A percentile compares a stretch with the other conserved stretches of the same genome.
These are phyloP conservation scores for Eclectus roratus DNA, from an alignment of 2,113 vertebrate species.

Conservation along the genomic window DNA sequence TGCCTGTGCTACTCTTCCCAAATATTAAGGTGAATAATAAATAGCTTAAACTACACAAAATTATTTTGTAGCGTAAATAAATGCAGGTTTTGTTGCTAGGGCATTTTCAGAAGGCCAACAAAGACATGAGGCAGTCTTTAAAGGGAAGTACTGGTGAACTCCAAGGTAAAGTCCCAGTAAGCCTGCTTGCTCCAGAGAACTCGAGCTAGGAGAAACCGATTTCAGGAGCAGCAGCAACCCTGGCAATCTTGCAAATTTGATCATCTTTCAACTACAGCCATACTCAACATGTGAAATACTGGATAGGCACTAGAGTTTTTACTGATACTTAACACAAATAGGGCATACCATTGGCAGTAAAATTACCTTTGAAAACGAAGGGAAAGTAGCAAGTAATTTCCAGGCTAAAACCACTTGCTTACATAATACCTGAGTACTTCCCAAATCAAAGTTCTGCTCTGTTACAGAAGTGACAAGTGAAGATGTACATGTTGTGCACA, in stretches of 20 bases:
- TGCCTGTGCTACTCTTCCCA: not conserved
- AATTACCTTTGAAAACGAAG: not conserved
- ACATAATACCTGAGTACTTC: not conserved
- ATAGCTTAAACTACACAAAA: not conserved
- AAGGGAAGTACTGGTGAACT: not conserved
- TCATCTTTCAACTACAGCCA: not conserved
- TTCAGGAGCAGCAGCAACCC: not conserved
- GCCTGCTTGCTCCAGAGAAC: fast-evolving
- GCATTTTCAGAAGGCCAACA: not conserved
- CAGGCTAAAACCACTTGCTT: not conserved
- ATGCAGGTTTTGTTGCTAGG: not conserved
- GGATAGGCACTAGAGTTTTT: not conserved
- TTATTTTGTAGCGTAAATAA: not conserved
- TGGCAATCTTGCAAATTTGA: not conserved
- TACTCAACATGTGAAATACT: not conserved
- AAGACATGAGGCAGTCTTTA: not conserved
- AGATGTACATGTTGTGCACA: fast-evolving
- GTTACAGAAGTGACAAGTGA: not conserved
- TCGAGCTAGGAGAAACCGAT: not conserved
- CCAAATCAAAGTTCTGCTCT: not conserved
- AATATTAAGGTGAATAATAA: not conserved
- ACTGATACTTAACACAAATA: not conserved
- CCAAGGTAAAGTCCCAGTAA: not conserved
- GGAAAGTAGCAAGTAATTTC: not conserved
- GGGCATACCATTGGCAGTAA: not conserved